Conservation (phyloP, 1,140 invertebrate species). For the Ceratoteleas bidentatus region DNA sequence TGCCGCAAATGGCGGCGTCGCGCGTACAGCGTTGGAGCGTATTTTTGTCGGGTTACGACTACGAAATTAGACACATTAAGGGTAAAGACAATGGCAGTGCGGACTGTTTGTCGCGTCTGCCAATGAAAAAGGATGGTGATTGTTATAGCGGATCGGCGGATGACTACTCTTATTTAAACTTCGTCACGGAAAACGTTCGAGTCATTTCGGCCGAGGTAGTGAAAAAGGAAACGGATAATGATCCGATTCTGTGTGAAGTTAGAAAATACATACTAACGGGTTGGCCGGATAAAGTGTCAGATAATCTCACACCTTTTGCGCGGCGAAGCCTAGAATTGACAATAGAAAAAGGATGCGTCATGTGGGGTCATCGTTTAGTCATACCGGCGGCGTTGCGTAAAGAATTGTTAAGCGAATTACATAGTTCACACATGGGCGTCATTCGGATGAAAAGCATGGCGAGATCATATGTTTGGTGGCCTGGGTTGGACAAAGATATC, state of each 20-base stretch:
- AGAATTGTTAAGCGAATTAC: slow-evolving; percentile 67
- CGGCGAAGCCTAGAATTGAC: slow-evolving; percentile 50
- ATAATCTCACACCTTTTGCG: slow-evolving; percentile 35
- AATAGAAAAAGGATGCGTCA: slow-evolving; percentile 51
- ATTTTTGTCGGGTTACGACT: no score
- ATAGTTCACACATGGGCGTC: no score
- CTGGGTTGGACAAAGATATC: no score
- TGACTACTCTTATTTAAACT: slow-evolving; percentile 4
- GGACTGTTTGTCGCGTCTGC: no score
- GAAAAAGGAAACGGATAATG: slow-evolving; percentile 23
- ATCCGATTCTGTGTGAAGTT: slow-evolving; percentile 30
- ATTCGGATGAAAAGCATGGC: no score
- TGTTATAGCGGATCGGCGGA: neutral
- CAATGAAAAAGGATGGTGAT: neutral
- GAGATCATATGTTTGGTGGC: no score
- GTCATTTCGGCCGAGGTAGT: slow-evolving; percentile 17
- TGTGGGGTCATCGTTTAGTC: slow-evolving; percentile 35
- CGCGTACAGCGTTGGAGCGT: no score
- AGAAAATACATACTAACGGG: slow-evolving; percentile 42
- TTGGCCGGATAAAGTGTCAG: slow-evolving; percentile 33
- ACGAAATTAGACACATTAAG: no score
- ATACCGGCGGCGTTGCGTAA: slow-evolving; percentile 4
- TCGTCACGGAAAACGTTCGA: slow-evolving; percentile 27
- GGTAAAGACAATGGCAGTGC: no score
- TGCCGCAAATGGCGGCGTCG: no score